These are phyloP conservation scores for Calyptommatus sinebrachiatus DNA, from an alignment of 2,113 vertebrate species.

Conservation along the genomic window DNA sequence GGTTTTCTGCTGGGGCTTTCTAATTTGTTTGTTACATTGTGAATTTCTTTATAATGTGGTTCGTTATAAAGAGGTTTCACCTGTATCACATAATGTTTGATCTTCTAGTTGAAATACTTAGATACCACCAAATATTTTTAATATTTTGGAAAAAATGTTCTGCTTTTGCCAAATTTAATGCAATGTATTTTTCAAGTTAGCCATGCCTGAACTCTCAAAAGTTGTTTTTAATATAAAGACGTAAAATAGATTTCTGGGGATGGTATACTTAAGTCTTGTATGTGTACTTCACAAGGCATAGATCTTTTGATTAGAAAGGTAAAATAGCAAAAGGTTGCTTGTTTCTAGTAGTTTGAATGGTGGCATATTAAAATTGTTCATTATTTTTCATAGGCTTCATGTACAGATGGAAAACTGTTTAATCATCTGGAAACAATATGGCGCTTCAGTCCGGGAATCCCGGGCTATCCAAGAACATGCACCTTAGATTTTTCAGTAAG, in stretches of 20 bases:
- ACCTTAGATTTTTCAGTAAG: slow-evolving; percentile 94
- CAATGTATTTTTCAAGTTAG: background rate
- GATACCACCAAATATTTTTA: too few species aligned
- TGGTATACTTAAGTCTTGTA: background rate
- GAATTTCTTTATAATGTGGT: too few species aligned
- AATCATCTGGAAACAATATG: slow-evolving; percentile 93
- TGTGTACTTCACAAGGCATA: background rate
- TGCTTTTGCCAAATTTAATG: background rate
- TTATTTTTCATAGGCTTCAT: slow-evolving; percentile 79
- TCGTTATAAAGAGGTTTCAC: too few species aligned
- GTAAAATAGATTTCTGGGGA: background rate
- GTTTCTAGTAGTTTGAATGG: background rate
- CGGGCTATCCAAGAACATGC: slow-evolving; percentile 91
- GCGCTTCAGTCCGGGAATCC: slow-evolving; percentile 93
- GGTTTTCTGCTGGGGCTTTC: too few species aligned
- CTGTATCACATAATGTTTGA: too few species aligned
- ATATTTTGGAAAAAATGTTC: too few species aligned
- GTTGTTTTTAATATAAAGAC: background rate
- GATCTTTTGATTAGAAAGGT: background rate
- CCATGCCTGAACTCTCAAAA: background rate
- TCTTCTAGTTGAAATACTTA: too few species aligned
- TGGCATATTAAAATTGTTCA: slow-evolving; percentile 18
- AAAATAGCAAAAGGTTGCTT: background rate
- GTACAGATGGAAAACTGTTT: slow-evolving; percentile 91
- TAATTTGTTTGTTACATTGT: too few species aligned